phyloP scores from a whole-genome alignment of 1,140 invertebrate species.

The Elymnias hypermnestra region DNA sequence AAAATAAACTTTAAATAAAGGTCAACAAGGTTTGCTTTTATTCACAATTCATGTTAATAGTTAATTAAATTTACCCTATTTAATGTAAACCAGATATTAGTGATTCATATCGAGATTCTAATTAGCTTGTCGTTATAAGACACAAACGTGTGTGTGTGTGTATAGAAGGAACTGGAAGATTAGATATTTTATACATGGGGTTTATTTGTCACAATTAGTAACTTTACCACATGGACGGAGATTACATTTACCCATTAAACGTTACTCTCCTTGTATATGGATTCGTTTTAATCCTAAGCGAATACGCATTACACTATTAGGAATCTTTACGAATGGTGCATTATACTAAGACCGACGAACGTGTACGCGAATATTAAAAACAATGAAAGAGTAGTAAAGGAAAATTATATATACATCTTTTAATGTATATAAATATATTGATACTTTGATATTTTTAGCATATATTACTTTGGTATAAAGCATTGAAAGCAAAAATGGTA shows the following conservation, averaged over 20 bases:
- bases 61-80: too few species aligned
- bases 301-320: constrained; percentile 16
- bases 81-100: background rate
- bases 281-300: constrained; percentile 9
- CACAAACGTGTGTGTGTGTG: background rate
- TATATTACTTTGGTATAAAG: too few species aligned
- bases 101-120: background rate
- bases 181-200: constrained; percentile 3
- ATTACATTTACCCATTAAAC: constrained; percentile 37
- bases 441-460: too few species aligned
- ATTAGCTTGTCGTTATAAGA: background rate
- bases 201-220: constrained; percentile 19
- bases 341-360: constrained; percentile 3
- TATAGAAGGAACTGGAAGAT: constrained; percentile 7
- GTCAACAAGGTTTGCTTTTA: too few species aligned
- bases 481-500: too few species aligned
- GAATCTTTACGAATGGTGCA: constrained; percentile 9
- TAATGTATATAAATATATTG: too few species aligned
- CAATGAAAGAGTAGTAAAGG: too few species aligned
- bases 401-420: too few species aligned
- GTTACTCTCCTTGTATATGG: constrained; percentile 25
- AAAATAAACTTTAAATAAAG: too few species aligned
- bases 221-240: constrained; percentile 47
- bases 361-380: too few species aligned
- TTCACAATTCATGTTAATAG: too few species aligned